Base-by-base conservation (phyloP, 1,140 invertebrate genomes). In the Mizuhopecten yessoensis region DNA sequence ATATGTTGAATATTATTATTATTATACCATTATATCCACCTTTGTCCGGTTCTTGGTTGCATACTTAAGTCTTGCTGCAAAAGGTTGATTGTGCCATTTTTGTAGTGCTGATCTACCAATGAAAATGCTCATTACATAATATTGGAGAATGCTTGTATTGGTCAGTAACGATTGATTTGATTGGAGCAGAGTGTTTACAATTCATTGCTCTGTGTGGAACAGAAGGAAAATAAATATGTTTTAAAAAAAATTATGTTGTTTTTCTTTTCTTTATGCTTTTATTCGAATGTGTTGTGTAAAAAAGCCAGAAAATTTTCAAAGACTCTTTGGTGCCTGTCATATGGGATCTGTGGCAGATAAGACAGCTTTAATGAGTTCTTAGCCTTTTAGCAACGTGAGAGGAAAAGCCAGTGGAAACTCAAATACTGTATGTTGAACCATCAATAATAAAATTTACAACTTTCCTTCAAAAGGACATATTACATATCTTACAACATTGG, bases 1-100 rank as follows among this genome's bases (percentile, higher is more conserved):
- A 75, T 75, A 75, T 75, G 57, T 75, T 75, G 57, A 75, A 75
- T 49, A 75, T 75, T 75, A 75, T 75, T 75, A 75, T 75, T 75
- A 75, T 29, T 29, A n/a, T 75, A 75, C 57, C n/a, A 75, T 75
- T 75, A 29, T 75, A 75, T 75, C 57, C 57, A 75, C 57, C 57
- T 75, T 75, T 75, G 57, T 75, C 57, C 23, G 57, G 57, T 75
- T 75, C 57, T 75, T 75, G 57, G 57, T 75, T 75, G 57, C 57
- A 75, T 75, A 75, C 57, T 75, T 75, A 75, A 75, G 57, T 75
- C 57, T 75, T 75, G 57, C 57, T 75, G 57, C 57, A 75, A 75
- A 75, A 75, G 57, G 57, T 75, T 75, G 1, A 29, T 29, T 75
- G 57, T 75, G 57, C 57, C 57, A 75, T 75, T 75, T 75, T 75